A percentile compares a stretch with the other conserved stretches of the same genome.
phyloP scores from a whole-genome alignment of 2,113 vertebrate species.

The Sylvilagus bachmani region DNA sequence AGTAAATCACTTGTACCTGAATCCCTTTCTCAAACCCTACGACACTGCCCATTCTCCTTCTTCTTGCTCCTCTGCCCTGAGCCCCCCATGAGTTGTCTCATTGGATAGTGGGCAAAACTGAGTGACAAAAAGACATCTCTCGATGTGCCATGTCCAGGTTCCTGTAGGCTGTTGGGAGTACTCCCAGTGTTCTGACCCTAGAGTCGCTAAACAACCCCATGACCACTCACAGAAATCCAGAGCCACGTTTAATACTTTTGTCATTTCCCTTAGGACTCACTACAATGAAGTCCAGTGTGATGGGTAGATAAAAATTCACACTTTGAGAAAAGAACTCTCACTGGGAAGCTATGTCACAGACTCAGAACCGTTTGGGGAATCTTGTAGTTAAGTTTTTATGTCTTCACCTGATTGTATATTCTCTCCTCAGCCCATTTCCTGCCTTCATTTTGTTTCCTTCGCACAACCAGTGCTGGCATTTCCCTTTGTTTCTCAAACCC shows the following conservation, averaged over 20 bases:
- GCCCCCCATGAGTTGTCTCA: not conserved
- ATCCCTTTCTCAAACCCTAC: not conserved
- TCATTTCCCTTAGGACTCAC: not conserved
- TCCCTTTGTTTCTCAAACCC: not conserved
- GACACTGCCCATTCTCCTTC: accelerated
- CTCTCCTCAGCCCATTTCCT: not conserved
- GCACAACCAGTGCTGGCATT: not conserved
- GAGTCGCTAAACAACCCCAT: not conserved
- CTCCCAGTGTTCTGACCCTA: not conserved
- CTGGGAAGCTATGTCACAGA: not conserved
- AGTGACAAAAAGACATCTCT: not conserved
- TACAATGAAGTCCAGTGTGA: not conserved
- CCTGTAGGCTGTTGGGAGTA: not conserved
- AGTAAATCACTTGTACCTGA: not conserved
- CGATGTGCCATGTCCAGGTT: not conserved
- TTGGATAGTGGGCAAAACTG: not conserved
- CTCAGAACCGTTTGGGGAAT: not conserved
- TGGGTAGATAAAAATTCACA: not conserved
- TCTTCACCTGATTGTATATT: not conserved
- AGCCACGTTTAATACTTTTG: not conserved
- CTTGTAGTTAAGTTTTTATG: not conserved
- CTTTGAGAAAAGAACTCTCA: not conserved
- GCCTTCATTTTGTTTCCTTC: not conserved
- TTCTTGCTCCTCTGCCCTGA: not conserved
- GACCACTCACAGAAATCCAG: not conserved